Evolutionary conservation across 2,888 invertebrate genomes (phyloP).

Genomic region (Acrocera orbiculus): DNA sequence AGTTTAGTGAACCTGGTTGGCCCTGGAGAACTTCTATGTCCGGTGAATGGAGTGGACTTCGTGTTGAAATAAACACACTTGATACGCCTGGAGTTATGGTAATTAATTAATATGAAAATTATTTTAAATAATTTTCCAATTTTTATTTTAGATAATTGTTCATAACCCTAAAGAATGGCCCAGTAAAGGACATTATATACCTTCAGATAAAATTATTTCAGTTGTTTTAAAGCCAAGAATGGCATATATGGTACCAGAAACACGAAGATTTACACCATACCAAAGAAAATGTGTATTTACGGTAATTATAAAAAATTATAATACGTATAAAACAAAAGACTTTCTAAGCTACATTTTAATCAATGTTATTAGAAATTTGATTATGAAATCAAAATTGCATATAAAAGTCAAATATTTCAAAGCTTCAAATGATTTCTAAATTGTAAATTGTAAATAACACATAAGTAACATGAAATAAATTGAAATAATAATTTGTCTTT

Average conservation of each 20-base stretch:
- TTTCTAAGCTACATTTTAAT: no score
- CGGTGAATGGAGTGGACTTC: constrained; percentile 15
- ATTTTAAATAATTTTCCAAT: no score
- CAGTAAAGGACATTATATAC: constrained; percentile 16
- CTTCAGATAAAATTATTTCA: constrained; percentile 20
- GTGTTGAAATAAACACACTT: no score
- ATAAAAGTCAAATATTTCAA: no score
- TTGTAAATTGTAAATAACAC: no score
- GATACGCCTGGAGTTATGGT: neutral
- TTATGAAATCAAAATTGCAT: no score
- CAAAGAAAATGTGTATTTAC: constrained; percentile 22
- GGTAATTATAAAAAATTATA: constrained; percentile 13
- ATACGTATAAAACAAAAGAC: no score
- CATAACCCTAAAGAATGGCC: constrained; percentile 15
- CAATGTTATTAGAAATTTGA: no score
- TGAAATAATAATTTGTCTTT: no score
- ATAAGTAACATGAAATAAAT: no score
- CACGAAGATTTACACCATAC: constrained; percentile 16
- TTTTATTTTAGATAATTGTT: constrained; percentile 8
- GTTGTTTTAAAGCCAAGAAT: constrained; percentile 22
- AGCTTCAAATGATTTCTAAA: no score
- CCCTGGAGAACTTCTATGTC: constrained; percentile 13
- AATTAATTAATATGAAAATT: no score
- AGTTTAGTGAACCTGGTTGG: constrained; percentile 8
- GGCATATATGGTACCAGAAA: constrained; percentile 19